phyloP scores from a whole-genome alignment of 2,797 vertebrate species.

The Sebastes minor region DNA sequence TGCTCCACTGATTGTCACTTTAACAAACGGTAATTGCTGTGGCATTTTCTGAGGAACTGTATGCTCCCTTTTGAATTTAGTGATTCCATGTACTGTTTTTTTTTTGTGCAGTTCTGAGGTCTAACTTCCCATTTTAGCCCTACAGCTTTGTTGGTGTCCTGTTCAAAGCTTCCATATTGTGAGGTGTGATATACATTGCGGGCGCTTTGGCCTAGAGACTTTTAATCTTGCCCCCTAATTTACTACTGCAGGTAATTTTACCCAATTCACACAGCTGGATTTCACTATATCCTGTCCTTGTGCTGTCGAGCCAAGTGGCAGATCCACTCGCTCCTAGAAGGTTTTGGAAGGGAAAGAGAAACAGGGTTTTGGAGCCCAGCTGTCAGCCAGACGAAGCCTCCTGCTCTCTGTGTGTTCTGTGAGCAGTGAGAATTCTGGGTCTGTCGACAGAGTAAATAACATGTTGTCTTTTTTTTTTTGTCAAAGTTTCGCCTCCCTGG shows the following conservation, averaged over 20 bases:
- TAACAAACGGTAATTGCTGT: background rate
- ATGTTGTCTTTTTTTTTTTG: constrained; percentile 50
- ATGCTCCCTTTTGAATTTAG: background rate
- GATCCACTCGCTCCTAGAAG: constrained; percentile 33
- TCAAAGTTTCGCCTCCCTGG: constrained; percentile 49
- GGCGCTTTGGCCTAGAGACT: background rate
- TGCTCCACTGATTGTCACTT: background rate
- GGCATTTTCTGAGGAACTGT: background rate
- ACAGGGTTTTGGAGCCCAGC: constrained; percentile 37
- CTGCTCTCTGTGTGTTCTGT: constrained; percentile 51
- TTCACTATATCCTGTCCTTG: constrained; percentile 9
- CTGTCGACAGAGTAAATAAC: constrained; percentile 60
- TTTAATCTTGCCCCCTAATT: background rate
- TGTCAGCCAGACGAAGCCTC: constrained; percentile 48
- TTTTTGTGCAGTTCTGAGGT: background rate
- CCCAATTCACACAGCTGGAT: constrained; percentile 11
- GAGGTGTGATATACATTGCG: background rate
- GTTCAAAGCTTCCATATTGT: background rate
- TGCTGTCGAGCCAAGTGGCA: constrained; percentile 32
- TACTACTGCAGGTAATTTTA: constrained; percentile 4
- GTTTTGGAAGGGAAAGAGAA: constrained; percentile 36
- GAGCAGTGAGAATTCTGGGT: constrained; percentile 33
- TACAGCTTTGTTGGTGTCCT: background rate
- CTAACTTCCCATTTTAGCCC: background rate
- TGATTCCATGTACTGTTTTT: too few relatives aligned